A percentile compares a stretch with the other conserved stretches of the same genome.
phyloP scores from a whole-genome alignment of 2,888 invertebrate species.

The Lasius platythorax region DNA sequence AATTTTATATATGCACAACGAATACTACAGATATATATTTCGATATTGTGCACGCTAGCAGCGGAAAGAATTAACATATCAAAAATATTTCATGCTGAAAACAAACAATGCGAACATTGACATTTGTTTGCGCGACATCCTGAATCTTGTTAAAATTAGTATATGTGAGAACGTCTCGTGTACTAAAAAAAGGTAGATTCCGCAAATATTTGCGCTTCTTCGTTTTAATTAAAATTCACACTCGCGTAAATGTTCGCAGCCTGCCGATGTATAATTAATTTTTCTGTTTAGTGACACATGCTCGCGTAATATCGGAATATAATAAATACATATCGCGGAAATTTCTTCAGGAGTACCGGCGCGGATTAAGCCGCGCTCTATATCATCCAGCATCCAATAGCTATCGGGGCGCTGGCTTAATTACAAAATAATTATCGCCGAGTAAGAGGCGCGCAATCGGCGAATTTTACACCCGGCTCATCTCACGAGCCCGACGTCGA shows the following conservation, averaged over 20 bases:
- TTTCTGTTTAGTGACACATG: slow-evolving; percentile 65
- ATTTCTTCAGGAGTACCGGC: slow-evolving; percentile 22
- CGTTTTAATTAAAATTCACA: slow-evolving; percentile 70
- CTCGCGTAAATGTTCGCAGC: slow-evolving; percentile 49
- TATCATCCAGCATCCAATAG: background rate
- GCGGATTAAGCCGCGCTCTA: slow-evolving; percentile 14
- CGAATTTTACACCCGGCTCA: slow-evolving; percentile 28
- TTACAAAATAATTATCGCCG: slow-evolving; percentile 45
- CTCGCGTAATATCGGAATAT: slow-evolving; percentile 61
- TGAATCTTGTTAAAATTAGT: slow-evolving; percentile 53
- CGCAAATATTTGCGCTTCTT: slow-evolving; percentile 71
- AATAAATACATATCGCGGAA: slow-evolving; percentile 29
- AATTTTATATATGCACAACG: slow-evolving; percentile 27
- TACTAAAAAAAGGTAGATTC: slow-evolving; percentile 11
- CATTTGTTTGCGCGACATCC: slow-evolving; percentile 12
- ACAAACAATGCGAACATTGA: slow-evolving; percentile 34
- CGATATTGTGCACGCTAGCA: background rate
- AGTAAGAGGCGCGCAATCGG: slow-evolving; percentile 10
- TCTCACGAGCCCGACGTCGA: background rate
- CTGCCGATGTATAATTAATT: slow-evolving; percentile 73
- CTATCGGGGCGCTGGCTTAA: slow-evolving; percentile 10
- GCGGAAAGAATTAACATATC: slow-evolving; percentile 42
- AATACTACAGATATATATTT: background rate
- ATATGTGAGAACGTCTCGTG: slow-evolving; percentile 22
- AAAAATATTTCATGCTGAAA: slow-evolving; percentile 41